Evolutionary conservation across 2,113 vertebrate species (phyloP).

Genomic region (Strix uralensis): DNA sequence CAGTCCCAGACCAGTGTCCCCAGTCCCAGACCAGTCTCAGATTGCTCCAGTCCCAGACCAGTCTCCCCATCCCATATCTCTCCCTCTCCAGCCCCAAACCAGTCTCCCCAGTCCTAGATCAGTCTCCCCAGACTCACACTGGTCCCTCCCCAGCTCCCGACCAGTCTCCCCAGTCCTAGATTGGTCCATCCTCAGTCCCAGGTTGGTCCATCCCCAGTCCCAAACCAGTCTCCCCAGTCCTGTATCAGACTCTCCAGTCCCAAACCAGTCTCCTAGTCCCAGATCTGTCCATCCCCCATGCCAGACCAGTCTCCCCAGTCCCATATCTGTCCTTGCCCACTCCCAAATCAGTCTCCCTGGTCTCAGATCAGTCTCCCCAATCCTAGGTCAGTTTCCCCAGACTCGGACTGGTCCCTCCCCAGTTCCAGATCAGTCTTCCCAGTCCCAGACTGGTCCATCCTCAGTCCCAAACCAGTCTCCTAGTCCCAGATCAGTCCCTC

Average conservation of each 20-base stretch:
- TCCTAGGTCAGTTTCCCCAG: rapidly evolving
- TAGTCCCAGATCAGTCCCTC: neutral
- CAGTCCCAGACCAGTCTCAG: no score
- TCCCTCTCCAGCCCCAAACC: neutral
- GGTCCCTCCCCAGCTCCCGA: neutral
- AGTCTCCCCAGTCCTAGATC: no score
- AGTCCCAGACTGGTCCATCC: no score
- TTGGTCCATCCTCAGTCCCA: no score
- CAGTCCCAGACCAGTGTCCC: neutral
- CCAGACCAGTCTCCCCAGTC: neutral
- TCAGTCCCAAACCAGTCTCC: neutral
- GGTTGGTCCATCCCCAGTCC: rapidly evolving
- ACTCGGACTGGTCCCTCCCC: no score
- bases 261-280: neutral
- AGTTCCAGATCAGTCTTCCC: rapidly evolving
- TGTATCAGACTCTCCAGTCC: no score
- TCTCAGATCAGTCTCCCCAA: neutral
- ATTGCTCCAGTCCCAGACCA: rapidly evolving
- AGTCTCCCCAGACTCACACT: no score
- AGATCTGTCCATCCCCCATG: neutral
- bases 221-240: neutral
- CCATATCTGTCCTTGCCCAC: neutral
- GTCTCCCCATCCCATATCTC: rapidly evolving
- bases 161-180: no score
- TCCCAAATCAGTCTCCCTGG: neutral